These are phyloP conservation scores for Mormyrus iriodes DNA, from an alignment of 2,113 vertebrate genomes.

Conservation along the genomic window DNA sequence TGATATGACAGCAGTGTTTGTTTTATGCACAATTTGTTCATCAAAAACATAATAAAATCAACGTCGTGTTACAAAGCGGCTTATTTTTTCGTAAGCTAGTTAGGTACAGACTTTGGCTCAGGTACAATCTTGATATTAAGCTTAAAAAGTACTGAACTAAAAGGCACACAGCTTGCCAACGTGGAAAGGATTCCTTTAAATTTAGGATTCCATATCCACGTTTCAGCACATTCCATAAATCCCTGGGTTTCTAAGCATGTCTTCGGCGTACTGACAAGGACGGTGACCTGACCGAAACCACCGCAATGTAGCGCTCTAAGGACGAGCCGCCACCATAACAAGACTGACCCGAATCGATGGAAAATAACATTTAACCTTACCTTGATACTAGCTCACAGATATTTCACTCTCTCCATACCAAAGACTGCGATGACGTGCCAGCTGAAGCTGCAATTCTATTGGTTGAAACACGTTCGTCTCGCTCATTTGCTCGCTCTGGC, in stretches of 20 bases:
- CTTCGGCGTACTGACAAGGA: neutral
- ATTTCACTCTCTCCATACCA: conserved; percentile 45
- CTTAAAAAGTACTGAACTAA: neutral
- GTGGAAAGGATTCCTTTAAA: neutral
- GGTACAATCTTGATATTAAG: neutral
- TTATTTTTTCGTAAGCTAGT: neutral
- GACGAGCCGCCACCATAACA: neutral
- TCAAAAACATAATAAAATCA: neutral
- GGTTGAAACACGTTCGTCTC: neutral
- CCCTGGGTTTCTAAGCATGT: neutral
- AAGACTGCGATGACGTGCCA: neutral
- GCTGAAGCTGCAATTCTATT: neutral
- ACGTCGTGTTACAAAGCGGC: neutral
- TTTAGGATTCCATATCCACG: neutral
- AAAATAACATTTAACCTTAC: conserved; percentile 4
- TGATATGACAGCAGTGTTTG: neutral
- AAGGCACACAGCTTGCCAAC: neutral
- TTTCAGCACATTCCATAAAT: neutral
- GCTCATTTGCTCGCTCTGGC: neutral
- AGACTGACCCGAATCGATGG: neutral
- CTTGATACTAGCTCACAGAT: neutral
- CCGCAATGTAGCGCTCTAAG: neutral
- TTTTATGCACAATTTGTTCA: neutral
- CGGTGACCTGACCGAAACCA: neutral
- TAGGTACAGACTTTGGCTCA: neutral